Base-by-base conservation (phyloP, 2,888 invertebrate genomes). In the Drosophila suboccidentalis region DNA sequence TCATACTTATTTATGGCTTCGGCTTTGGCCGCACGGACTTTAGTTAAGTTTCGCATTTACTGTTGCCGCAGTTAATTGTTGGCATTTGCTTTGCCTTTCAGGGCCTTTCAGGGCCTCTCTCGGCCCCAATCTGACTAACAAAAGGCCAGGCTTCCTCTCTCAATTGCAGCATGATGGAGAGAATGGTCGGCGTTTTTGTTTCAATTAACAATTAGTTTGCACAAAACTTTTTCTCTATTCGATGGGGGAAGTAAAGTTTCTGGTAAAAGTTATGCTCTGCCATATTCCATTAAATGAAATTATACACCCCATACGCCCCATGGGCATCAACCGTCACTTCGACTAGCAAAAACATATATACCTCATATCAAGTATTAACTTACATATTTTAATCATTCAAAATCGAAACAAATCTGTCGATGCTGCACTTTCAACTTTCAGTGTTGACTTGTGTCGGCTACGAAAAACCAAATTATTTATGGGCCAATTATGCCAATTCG, bases 141-240 rank as follows among this genome's bases (percentile, higher is more conserved):
- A 49, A 26, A 29, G 29, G 38, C 15, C 26, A 34, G 38, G 36
- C 39, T 13, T 50, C 19, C 22, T 15, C 47, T 43, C 50, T 62
- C 49, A 39, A 49, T 29, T 57, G 67, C 49, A 51, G 29, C 17
- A 41, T 29, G 15, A 41, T 26, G 26, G 26, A 49, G 53, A 58
- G 43, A 61, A 58, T 59, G 34, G 39, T 46, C 57, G 61, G 72
- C 70, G 73, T 72, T 87, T 58, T 78, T 74, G 79, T 84, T 89
- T 86, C 84, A 84, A 84, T 84, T 84, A 89, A 86, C 87, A 88
- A 83, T 84, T 83, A 81, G 84, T 78, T 79, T 73, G 64, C 58
- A 61, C 59, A 69, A 62, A 82, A 82, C 46, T 69, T 81, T 71
- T 69, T 26, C 65, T 67, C 51, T 39, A 26, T 47, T 53, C 44